Percentiles rank a stretch among this genome's conserved stretches.
Conservation (phyloP, 2,888 invertebrate species). For the Yponomeuta sedellus region DNA sequence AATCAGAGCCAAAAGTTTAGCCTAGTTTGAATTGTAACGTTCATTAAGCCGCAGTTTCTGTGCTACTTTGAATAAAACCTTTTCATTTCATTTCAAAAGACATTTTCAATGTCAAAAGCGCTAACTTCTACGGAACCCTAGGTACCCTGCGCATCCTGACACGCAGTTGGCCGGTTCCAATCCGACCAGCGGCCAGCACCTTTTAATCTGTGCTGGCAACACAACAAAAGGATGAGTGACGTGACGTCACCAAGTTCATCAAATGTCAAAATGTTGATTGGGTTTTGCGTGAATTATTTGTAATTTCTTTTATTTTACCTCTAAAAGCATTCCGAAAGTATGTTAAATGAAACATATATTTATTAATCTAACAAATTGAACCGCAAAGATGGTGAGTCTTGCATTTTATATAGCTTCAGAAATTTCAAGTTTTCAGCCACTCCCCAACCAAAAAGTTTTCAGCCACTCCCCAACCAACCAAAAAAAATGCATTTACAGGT, state of each 20-base stretch:
- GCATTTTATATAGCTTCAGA: neutral
- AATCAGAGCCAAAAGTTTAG: too few relatives aligned
- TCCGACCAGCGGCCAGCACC: too few relatives aligned
- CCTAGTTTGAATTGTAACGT: too few relatives aligned
- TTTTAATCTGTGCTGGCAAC: too few relatives aligned
- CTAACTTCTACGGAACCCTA: too few relatives aligned
- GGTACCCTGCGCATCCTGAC: too few relatives aligned
- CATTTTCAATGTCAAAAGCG: too few relatives aligned
- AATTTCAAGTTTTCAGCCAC: neutral
- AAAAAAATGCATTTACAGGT: too few relatives aligned
- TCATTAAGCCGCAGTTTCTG: too few relatives aligned
- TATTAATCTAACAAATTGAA: neutral
- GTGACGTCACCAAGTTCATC: neutral
- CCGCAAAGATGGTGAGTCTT: neutral
- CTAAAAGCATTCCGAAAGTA: neutral
- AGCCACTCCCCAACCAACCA: slow-evolving; percentile 1
- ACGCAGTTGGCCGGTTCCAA: too few relatives aligned
- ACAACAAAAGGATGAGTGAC: neutral
- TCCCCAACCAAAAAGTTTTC: neutral
- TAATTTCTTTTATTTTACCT: neutral
- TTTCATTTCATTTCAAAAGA: too few relatives aligned
- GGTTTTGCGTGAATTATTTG: neutral
- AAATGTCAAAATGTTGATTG: neutral
- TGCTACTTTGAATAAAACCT: too few relatives aligned
- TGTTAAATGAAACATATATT: neutral